A percentile compares a stretch with the other conserved stretches of the same genome.
These are phyloP conservation scores for Bombus pascuorum DNA, from an alignment of 1,140 invertebrate genomes.

Conservation along the genomic window DNA sequence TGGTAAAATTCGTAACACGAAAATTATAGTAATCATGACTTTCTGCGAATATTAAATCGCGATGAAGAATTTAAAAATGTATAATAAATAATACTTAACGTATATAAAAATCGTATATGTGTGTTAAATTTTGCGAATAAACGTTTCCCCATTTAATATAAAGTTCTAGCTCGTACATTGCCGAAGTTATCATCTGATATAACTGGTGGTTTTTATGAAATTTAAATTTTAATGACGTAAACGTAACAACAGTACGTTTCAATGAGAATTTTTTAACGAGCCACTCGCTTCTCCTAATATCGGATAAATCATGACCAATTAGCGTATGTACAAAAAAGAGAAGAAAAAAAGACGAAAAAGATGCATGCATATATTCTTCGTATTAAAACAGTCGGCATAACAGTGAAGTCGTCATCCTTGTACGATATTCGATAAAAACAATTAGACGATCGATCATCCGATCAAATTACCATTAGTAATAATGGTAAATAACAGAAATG, in stretches of 20 bases:
- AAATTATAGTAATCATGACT: too few species aligned
- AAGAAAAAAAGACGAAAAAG: neutral
- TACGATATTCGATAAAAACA: conserved; percentile 2
- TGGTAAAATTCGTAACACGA: too few species aligned
- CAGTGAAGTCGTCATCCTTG: neutral
- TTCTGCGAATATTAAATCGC: too few species aligned
- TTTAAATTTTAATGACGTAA: conserved; percentile 5
- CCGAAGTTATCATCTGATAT: neutral
- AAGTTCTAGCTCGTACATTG: neutral
- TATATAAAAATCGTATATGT: neutral
- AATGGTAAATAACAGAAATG: too few species aligned
- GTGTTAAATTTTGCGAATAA: neutral
- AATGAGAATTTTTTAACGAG: conserved; percentile 3
- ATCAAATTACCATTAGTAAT: neutral
- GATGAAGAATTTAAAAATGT: too few species aligned
- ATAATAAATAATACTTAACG: too few species aligned
- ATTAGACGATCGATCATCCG: neutral
- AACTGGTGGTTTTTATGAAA: neutral
- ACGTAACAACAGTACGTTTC: neutral
- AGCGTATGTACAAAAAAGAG: neutral
- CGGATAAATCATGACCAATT: conserved; percentile 3
- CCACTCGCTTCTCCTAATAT: neutral
- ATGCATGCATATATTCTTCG: neutral
- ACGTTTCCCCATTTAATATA: neutral
- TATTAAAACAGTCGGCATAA: neutral